A percentile compares a stretch with the other conserved stretches of the same genome.
Evolutionary conservation across 2,888 invertebrate genomes (phyloP).

Genomic region (Drosophila ochracea): DNA sequence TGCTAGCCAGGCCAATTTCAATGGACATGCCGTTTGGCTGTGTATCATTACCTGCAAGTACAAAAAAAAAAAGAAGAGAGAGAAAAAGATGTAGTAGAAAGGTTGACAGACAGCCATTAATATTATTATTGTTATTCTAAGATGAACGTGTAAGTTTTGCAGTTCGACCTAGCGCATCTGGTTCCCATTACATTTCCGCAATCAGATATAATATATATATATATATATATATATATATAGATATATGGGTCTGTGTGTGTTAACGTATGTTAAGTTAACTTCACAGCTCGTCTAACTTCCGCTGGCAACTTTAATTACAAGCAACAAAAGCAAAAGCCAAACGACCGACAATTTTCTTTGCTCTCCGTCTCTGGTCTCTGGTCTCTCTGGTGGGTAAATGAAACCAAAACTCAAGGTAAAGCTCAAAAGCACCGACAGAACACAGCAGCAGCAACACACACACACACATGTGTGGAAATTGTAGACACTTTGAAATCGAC

Average conservation of each 20-base stretch:
- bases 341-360: conserved; percentile 65
- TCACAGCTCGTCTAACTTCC: conserved; percentile 79
- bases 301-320: conserved; percentile 79
- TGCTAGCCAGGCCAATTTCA: conserved; percentile 16
- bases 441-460: conserved; percentile 13
- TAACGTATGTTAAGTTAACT: conserved; percentile 45
- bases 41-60: conserved; percentile 68
- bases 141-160: conserved; percentile 12
- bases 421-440: conserved; percentile 62
- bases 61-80: conserved; percentile 23
- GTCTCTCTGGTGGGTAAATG: conserved; percentile 61
- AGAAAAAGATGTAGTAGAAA: background rate
- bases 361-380: conserved; percentile 24
- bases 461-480: conserved; percentile 50
- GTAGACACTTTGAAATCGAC: conserved; percentile 73
- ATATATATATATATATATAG: conserved; percentile 10
- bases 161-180: conserved; percentile 58
- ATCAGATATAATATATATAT: conserved; percentile 28
- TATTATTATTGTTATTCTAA: conserved; percentile 1
- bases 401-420: conserved; percentile 74
- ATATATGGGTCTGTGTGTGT: background rate
- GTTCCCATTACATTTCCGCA: conserved; percentile 73
- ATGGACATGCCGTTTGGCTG: conserved; percentile 25
- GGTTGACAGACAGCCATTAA: background rate
- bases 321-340: conserved; percentile 57